These are phyloP conservation scores for Paratrypauchen microcephalus DNA, from an alignment of 2,797 vertebrate genomes.

Conservation along the genomic window DNA sequence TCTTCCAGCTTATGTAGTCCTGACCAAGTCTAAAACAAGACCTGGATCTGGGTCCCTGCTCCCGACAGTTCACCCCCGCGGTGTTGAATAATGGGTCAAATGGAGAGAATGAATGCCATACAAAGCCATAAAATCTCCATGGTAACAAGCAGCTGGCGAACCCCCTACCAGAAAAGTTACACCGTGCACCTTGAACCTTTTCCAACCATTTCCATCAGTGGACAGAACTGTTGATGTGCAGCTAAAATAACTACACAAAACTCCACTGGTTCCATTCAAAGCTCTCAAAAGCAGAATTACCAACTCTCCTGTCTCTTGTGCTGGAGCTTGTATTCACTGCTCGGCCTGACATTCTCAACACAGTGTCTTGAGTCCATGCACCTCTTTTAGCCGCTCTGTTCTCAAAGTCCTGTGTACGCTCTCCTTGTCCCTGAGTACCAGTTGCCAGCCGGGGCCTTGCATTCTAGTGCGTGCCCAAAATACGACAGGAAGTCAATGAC, in stretches of 20 bases:
- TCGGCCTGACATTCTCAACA: not conserved
- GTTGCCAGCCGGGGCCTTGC: conserved; percentile 20
- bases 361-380: not conserved
- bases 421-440: conserved; percentile 5
- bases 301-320: no score
- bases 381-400: not conserved
- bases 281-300: not conserved
- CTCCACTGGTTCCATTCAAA: not conserved
- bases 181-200: no score
- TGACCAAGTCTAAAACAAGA: no score
- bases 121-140: no score
- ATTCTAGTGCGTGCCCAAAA: conserved; percentile 40
- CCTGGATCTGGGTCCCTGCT: no score
- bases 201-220: not conserved
- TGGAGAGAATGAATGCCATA: no score
- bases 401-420: not conserved
- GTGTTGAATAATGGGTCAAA: no score
- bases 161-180: no score
- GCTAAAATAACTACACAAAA: not conserved
- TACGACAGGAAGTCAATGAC: conserved; percentile 50
- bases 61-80: no score
- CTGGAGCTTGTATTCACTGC: not conserved
- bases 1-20: no score
- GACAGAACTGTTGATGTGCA: not conserved
- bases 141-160: no score